Evolutionary conservation across 2,797 vertebrate genomes (phyloP), one percentile per base, ranked within the genome.

Genomic region (Muraenolepis orangiensis): DNA sequence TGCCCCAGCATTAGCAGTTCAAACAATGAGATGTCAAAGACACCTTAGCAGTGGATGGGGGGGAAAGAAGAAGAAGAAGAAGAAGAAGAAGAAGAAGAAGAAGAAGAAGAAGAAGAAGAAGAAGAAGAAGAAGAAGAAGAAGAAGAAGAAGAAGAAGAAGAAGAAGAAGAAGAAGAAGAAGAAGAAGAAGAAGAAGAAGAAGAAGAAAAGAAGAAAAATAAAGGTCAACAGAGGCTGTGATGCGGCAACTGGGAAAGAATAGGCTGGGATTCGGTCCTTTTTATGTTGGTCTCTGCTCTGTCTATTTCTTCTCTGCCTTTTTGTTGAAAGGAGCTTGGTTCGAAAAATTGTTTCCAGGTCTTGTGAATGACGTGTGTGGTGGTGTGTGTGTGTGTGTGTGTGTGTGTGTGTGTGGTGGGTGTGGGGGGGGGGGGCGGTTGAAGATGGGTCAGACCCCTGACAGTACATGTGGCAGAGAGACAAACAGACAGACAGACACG

Each of bases 311-410:
- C 10, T 61, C 8, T 12, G n/a, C 32, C 0, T 61, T 61, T 61
- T 61, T 88, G 84, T n/a, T n/a, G n/a, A n/a, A 88, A 91, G 86
- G 78, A 84, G 80, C 78, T 42, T 82, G 84, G 88, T 91, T n/a
- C 89, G 91, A 90, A 86, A 91, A 90, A 91, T 92, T 91, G 91
- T 90, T 93, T 93, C 90, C 92, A 92, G 91, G 86, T 89, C 87
- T 61, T 7, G 61, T 83, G 87, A 90, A 84, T 85, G 87, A 87
- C n/a, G n/a, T n/a, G n/a, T n/a, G n/a, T n/a, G n/a, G n/a, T n/a
- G n/a, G n/a, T n/a, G n/a, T n/a, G n/a, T n/a, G n/a, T n/a, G n/a
- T n/a, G n/a, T n/a, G n/a, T n/a, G n/a, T n/a, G n/a, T n/a, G n/a
- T n/a, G n/a, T n/a, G n/a, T n/a, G n/a, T n/a, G n/a, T n/a, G n/a